phyloP scores from a whole-genome alignment of 2,888 invertebrate species.

The Timandra comae region DNA sequence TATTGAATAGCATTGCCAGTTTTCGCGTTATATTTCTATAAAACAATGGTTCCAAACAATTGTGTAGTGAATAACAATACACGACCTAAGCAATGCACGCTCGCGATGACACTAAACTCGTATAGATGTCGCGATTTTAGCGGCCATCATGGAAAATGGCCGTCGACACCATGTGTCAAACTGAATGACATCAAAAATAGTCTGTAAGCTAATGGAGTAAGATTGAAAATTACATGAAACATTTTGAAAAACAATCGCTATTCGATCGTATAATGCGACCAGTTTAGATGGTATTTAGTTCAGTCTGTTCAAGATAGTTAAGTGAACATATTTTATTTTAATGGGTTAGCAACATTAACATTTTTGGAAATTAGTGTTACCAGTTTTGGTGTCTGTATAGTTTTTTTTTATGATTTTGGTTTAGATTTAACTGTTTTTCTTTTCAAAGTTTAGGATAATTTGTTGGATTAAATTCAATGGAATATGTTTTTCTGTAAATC shows the following conservation, averaged over 20 bases:
- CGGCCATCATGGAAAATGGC: slow-evolving; percentile 71
- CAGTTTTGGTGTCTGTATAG: too few relatives aligned
- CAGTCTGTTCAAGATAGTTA: too few relatives aligned
- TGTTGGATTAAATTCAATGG: too few relatives aligned
- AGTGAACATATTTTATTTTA: too few relatives aligned
- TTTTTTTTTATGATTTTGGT: too few relatives aligned
- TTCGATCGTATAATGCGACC: slow-evolving; percentile 57
- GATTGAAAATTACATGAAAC: slow-evolving; percentile 20
- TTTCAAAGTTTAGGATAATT: too few relatives aligned
- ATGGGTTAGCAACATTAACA: too few relatives aligned
- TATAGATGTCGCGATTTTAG: slow-evolving; percentile 68
- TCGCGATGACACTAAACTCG: slow-evolving; percentile 67
- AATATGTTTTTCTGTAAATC: too few relatives aligned
- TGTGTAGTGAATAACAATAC: slow-evolving; percentile 20
- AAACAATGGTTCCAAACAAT: slow-evolving; percentile 67
- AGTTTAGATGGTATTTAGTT: slow-evolving; percentile 43
- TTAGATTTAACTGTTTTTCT: too few relatives aligned
- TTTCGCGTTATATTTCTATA: slow-evolving; percentile 54
- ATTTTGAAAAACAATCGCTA: slow-evolving; percentile 22
- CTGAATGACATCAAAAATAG: slow-evolving; percentile 22
- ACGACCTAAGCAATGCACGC: slow-evolving; percentile 48
- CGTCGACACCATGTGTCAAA: slow-evolving; percentile 55
- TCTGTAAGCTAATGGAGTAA: slow-evolving; percentile 6
- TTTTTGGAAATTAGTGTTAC: too few relatives aligned
- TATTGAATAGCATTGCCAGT: slow-evolving; percentile 34